phyloP scores from a whole-genome alignment of 2,113 vertebrate species.

The Channa maculata region DNA sequence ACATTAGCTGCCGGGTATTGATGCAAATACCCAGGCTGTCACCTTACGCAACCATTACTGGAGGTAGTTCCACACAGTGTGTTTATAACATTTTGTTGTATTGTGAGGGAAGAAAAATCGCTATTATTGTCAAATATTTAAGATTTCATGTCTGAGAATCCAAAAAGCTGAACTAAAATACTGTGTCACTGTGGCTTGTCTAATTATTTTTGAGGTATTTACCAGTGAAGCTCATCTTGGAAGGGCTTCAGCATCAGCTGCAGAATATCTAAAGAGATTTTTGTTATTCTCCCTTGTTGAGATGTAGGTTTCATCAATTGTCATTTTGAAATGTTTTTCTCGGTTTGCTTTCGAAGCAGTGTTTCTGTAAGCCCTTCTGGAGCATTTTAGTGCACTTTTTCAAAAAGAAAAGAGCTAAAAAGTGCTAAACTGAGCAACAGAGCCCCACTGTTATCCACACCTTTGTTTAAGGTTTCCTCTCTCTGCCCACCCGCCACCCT shows the following conservation, averaged over 20 bases:
- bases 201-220: not conserved
- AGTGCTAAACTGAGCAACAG: constrained; percentile 14
- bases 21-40: too few species aligned
- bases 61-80: too few species aligned
- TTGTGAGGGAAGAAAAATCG: too few species aligned
- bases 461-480: constrained; percentile 26
- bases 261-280: not conserved
- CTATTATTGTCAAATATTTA: too few species aligned
- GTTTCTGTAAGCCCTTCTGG: not conserved
- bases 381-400: too few species aligned
- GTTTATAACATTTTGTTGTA: too few species aligned
- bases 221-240: not conserved
- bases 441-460: constrained; percentile 32
- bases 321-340: not conserved
- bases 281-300: not conserved
- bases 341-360: not conserved
- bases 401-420: not conserved
- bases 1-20: too few species aligned
- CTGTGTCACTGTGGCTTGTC: too few species aligned
- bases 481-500: not conserved
- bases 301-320: not conserved
- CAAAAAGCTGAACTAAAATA: too few species aligned
- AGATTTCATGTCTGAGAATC: too few species aligned
- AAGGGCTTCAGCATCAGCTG: too few species aligned
- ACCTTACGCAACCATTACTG: too few species aligned